A percentile compares a stretch with the other conserved stretches of the same genome.
Conservation (phyloP, 2,888 invertebrate species). For the Tetramorium bicarinatum region DNA sequence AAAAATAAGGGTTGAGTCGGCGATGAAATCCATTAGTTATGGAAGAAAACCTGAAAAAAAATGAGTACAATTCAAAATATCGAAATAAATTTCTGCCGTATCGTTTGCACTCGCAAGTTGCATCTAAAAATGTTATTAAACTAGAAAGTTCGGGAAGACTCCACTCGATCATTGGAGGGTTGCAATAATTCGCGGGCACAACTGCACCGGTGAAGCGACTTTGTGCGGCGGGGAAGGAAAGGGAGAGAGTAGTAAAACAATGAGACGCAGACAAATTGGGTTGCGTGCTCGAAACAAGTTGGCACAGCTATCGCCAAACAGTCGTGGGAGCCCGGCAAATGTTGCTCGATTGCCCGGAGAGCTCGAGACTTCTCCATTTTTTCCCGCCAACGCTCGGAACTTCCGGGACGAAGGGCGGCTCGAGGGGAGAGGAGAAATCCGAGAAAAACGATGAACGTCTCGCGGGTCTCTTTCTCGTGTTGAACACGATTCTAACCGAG, state of each 20-base stretch:
- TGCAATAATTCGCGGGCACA: constrained; percentile 61
- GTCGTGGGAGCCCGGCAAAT: constrained; percentile 85
- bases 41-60: neutral
- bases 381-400: constrained; percentile 61
- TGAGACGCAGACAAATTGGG: constrained; percentile 86
- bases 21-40: neutral
- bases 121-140: constrained; percentile 30
- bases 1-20: constrained; percentile 1
- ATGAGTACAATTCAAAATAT: neutral
- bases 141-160: constrained; percentile 39
- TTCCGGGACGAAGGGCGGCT: constrained; percentile 32
- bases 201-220: constrained; percentile 54
- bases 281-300: constrained; percentile 86
- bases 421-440: constrained; percentile 54
- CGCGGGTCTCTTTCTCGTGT: constrained; percentile 57
- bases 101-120: neutral
- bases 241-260: constrained; percentile 79
- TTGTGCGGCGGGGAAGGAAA: neutral
- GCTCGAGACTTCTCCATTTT: constrained; percentile 71
- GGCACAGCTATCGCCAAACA: constrained; percentile 86
- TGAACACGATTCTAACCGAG: constrained; percentile 85
- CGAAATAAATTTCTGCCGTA: neutral
- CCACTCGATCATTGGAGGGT: constrained; percentile 67
- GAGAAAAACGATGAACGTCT: constrained; percentile 71
- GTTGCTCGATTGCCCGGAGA: constrained; percentile 78